phyloP scores from a whole-genome alignment of 2,888 invertebrate genomes.

The Oegoconia quadripuncta region DNA sequence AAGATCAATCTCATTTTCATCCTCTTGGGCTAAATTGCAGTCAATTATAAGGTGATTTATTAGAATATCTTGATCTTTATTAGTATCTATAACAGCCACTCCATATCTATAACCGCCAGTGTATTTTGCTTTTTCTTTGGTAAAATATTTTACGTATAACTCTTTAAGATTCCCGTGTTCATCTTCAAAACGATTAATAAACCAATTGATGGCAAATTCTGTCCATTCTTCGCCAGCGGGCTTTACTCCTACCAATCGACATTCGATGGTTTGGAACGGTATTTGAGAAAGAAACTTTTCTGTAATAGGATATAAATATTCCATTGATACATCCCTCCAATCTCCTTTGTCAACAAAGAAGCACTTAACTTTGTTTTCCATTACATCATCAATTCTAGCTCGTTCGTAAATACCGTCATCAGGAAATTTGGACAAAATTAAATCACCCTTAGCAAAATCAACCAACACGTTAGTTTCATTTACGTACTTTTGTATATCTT shows the following conservation, averaged over 20 bases:
- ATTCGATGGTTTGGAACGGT: slow-evolving; percentile 83
- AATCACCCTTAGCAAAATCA: slow-evolving; percentile 50
- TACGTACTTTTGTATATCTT: slow-evolving; percentile 58
- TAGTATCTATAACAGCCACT: slow-evolving; percentile 69
- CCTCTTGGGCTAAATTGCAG: slow-evolving; percentile 60
- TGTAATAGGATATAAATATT: slow-evolving; percentile 67
- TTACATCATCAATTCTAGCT: slow-evolving; percentile 58
- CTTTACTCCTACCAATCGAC: slow-evolving; percentile 73
- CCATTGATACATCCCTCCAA: slow-evolving; percentile 51
- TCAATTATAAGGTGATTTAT: slow-evolving; percentile 74
- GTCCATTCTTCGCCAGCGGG: slow-evolving; percentile 72
- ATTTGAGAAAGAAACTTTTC: slow-evolving; percentile 68
- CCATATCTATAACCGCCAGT: slow-evolving; percentile 71
- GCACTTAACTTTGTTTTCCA: slow-evolving; percentile 63
- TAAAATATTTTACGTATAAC: slow-evolving; percentile 60
- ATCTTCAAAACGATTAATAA: slow-evolving; percentile 64
- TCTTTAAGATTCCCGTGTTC: slow-evolving; percentile 51
- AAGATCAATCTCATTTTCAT: slow-evolving; percentile 41
- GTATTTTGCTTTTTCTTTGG: slow-evolving; percentile 47
- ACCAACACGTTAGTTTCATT: slow-evolving; percentile 29
- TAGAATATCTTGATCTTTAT: slow-evolving; percentile 48
- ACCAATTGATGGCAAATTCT: slow-evolving; percentile 70
- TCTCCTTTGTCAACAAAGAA: slow-evolving; percentile 84
- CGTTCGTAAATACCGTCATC: slow-evolving; percentile 62
- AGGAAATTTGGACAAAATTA: slow-evolving; percentile 72